Conservation (phyloP, 2,888 invertebrate genomes). For the Panorpa germanica region DNA sequence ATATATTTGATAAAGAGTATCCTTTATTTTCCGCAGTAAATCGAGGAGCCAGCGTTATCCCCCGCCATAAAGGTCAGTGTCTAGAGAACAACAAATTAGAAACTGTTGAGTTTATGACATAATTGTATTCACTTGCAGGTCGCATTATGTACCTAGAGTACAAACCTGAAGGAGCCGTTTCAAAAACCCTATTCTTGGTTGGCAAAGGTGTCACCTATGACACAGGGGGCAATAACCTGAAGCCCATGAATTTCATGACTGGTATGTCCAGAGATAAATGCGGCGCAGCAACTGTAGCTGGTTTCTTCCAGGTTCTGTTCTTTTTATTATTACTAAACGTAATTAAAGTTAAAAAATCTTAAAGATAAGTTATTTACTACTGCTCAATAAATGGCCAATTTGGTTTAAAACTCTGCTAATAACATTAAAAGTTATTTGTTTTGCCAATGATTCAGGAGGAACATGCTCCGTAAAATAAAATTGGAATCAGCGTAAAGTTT, state of each 20-base stretch:
- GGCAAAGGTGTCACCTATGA: constrained; percentile 88
- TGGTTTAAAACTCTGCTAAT: too few relatives aligned
- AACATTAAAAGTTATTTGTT: constrained; percentile 29
- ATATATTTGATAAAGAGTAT: constrained; percentile 47
- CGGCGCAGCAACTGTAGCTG: constrained; percentile 82
- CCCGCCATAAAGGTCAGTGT: constrained; percentile 30
- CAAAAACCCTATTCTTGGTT: constrained; percentile 64
- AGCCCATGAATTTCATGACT: constrained; percentile 62
- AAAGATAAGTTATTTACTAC: too few relatives aligned
- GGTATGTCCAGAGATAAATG: constrained; percentile 92
- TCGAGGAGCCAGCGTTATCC: constrained; percentile 51
- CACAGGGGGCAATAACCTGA: constrained; percentile 73
- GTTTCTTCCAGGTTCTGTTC: constrained; percentile 61
- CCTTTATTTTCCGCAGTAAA: constrained; percentile 70
- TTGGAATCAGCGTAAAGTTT: too few relatives aligned
- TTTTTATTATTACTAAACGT: constrained; percentile 4
- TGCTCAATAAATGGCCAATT: too few relatives aligned
- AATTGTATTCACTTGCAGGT: constrained; percentile 28
- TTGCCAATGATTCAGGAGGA: too few relatives aligned
- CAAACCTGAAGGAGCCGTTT: constrained; percentile 30
- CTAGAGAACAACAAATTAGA: background rate
- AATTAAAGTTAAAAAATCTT: too few relatives aligned
- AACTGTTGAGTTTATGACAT: constrained; percentile 1
- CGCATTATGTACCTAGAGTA: constrained; percentile 77
- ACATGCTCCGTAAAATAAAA: too few relatives aligned